Base-by-base conservation (phyloP, 2,888 invertebrate genomes). In the Nasonia oneida region DNA sequence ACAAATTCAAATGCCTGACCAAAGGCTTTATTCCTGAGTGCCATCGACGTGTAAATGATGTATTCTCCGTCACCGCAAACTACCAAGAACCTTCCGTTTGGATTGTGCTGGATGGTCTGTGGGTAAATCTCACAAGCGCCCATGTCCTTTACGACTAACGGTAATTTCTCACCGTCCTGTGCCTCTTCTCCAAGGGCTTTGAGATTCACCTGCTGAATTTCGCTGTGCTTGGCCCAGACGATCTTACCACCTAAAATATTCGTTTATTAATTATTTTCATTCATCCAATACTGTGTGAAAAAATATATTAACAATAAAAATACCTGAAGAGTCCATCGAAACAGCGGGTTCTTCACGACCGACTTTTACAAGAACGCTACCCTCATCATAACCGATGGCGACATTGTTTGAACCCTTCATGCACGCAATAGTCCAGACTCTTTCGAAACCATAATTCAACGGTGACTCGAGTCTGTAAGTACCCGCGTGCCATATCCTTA, bases 21-120 rank as follows among this genome's bases (percentile, higher is more conserved):
- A 92, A 99, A 99, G 1, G 99, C 99, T 93, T 99, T 99, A 94
- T 99, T 99, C 81, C 99, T 95, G 88, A 99, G 94, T 0, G 99
- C 99, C 99, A 99, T 99, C 0, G 99, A 98, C 0, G 99, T 99
- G 94, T 99, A 99, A 90, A 99, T 99, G 77, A 99, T 99, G 93
- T 99, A 99, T 93, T 99, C 99, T 18, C 99, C 99, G 93, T 99
- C 99, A 1, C 99, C 99, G 92, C 99, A 99, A 2, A 99, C 99
- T 0, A 99, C 99, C 5, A 98, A 95, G 88, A 96, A 96, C 47
- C 98, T 96, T 23, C 99, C 99, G 93, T 99, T 99, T 0, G 99
- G 99, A 94, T 99, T 99, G 93, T 99, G 99, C 47, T 98, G 97
- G 88, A 99, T 98, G 0, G 98, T 99, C 93, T 99, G 99, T 0